phyloP scores from a whole-genome alignment of 1,140 invertebrate genomes.

The Camponotus pennsylvanicus region DNA sequence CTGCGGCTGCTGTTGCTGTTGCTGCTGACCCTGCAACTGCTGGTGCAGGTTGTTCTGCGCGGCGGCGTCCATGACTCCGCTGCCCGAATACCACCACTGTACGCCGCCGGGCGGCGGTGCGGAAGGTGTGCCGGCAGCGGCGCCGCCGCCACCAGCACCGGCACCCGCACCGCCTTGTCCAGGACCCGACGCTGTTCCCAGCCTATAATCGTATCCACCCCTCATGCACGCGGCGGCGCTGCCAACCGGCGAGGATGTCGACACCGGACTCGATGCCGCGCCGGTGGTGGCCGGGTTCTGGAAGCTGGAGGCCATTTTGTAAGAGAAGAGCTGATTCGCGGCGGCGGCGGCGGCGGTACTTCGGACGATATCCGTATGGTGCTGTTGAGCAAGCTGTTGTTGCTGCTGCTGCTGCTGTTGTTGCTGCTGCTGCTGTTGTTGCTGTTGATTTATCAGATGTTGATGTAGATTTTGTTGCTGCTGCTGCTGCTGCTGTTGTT shows the following conservation, averaged over 20 bases:
- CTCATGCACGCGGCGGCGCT: slow-evolving; percentile 81
- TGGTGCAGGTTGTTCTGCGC: slow-evolving; percentile 87
- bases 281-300: slow-evolving; percentile 89
- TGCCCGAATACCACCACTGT: slow-evolving; percentile 89
- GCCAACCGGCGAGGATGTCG: slow-evolving; percentile 84
- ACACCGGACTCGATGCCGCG: slow-evolving; percentile 83
- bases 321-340: slow-evolving; percentile 91
- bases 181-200: slow-evolving; percentile 83
- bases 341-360: slow-evolving; percentile 86
- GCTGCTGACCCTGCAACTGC: slow-evolving; percentile 83
- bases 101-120: slow-evolving; percentile 87
- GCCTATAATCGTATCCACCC: slow-evolving; percentile 88
- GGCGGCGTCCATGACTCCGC: slow-evolving; percentile 84
- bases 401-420: slow-evolving; percentile 84
- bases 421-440: slow-evolving; percentile 86
- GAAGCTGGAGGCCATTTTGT: slow-evolving; percentile 94
- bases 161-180: slow-evolving; percentile 75
- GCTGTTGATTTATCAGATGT: slow-evolving; percentile 83
- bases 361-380: slow-evolving; percentile 85
- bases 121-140: slow-evolving; percentile 84
- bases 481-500: slow-evolving; percentile 77
- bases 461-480: slow-evolving; percentile 84
- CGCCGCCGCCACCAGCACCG: slow-evolving; percentile 82
- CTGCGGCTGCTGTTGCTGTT: slow-evolving; percentile 85
- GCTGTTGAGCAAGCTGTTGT: slow-evolving; percentile 79